Base-by-base conservation (phyloP, 2,888 invertebrate genomes). In the Meiosimyza platycephala region DNA sequence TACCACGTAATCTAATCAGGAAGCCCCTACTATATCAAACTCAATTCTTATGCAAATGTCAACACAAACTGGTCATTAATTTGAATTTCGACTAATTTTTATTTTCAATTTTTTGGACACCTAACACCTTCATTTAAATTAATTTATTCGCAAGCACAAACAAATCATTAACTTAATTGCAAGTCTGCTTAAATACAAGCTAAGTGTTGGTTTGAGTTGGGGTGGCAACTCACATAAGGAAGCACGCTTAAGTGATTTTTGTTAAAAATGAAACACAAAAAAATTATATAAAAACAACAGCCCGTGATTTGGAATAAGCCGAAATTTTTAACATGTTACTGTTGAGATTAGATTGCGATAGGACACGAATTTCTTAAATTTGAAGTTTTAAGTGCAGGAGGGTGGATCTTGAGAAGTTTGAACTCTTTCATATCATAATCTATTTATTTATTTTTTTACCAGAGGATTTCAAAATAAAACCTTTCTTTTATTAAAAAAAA, bases 71-170 rank as follows among this genome's bases (percentile, higher is more conserved):
- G 18, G 64, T 64, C 50, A 64, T 64, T 64, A 51, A 18, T 64
- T 51, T 18, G 28, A 28, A 64, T 64, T 64, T 64, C 28, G 64
- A 12, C 64, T 28, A 22, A 40, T 40, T 40, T 40, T 40, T 40
- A 40, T 40, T 40, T 40, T 40, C 40, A 9, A 40, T 40, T 64
- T 51, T 48, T 64, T 16, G 64, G 52, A 59, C 78, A 79, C 75
- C 75, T 79, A 82, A 80, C 82, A 78, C 78, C 78, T 84, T 81
- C 82, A 83, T 84, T 84, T 81, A 81, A 82, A 80, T 78, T 83
- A 84, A 82, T 84, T 84, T 82, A 84, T 82, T 81, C 82, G 75
- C 77, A 76, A 76, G 75, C 84, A 82, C 83, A 83, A 75, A 76
- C 77, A 74, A 72, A 74, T 72, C 74, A 72, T 72, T 72, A 74